Evolutionary conservation across 1,140 invertebrate genomes (phyloP).

Genomic region (Eciton burchellii): DNA sequence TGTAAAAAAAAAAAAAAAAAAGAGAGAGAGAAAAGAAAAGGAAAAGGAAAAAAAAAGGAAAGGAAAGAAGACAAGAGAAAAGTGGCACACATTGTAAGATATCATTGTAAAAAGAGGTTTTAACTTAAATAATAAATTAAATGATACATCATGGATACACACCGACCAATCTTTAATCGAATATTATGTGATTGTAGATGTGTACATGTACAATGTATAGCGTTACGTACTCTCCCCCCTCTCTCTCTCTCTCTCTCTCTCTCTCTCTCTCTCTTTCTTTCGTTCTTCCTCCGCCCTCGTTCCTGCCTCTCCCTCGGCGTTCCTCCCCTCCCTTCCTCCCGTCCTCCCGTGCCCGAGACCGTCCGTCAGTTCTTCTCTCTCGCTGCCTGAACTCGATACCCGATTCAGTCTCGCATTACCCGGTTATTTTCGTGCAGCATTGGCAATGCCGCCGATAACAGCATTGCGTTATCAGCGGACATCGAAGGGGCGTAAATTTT

Average conservation of each 20-base stretch:
- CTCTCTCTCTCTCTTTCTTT: background rate
- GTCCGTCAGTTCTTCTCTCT: constrained; percentile 20
- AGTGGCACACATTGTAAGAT: constrained; percentile 84
- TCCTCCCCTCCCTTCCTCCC: background rate
- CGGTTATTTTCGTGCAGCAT: constrained; percentile 26
- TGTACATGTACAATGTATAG: constrained; percentile 59
- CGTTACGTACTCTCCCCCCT: constrained; percentile 26
- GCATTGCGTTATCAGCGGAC: constrained; percentile 27
- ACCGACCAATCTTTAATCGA: constrained; percentile 68
- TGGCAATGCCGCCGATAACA: constrained; percentile 12
- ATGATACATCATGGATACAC: constrained; percentile 82
- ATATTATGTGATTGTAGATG: constrained; percentile 55
- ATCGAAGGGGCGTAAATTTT: constrained; percentile 22
- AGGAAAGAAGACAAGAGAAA: too few species aligned
- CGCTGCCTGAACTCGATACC: constrained; percentile 29
- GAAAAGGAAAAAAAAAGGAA: too few species aligned
- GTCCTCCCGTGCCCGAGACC: constrained; percentile 12
- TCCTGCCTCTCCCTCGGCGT: background rate
- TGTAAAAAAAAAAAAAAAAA: too few species aligned
- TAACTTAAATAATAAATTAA: constrained; percentile 86
- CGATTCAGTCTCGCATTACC: constrained; percentile 14
- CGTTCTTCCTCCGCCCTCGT: background rate
- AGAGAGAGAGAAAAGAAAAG: too few species aligned
- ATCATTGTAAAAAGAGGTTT: constrained; percentile 86
- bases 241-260: background rate